Conservation (phyloP, 2,797 vertebrate genomes). For the Gouania willdenowi region DNA sequence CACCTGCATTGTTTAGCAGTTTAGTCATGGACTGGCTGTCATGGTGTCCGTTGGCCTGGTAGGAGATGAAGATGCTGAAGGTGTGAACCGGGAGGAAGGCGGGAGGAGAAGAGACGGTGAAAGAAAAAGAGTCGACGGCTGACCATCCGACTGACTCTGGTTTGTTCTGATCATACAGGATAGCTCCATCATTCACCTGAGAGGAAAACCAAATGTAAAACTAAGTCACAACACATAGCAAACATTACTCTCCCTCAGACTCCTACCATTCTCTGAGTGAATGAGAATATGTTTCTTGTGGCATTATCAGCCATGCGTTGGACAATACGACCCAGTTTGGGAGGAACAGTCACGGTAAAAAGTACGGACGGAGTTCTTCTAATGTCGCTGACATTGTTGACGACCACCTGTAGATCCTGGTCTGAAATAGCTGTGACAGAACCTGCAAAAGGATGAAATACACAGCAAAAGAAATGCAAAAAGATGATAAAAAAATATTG, state of each 20-base stretch:
- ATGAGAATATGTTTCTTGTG: slow-evolving; percentile 70
- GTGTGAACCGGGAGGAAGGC: slow-evolving; percentile 74
- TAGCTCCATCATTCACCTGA: slow-evolving; percentile 77
- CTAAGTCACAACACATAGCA: neutral
- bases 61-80: slow-evolving; percentile 82
- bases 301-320: slow-evolving; percentile 62
- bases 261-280: slow-evolving; percentile 85
- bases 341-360: slow-evolving; percentile 70
- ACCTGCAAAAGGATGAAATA: slow-evolving; percentile 60
- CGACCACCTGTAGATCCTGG: slow-evolving; percentile 77
- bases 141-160: slow-evolving; percentile 72
- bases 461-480: neutral
- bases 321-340: slow-evolving; percentile 79
- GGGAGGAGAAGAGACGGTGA: slow-evolving; percentile 79
- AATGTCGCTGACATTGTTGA: slow-evolving; percentile 67
- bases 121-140: slow-evolving; percentile 78
- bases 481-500: neutral
- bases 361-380: slow-evolving; percentile 75
- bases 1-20: slow-evolving; percentile 52
- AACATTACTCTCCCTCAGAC: neutral
- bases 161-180: slow-evolving; percentile 79
- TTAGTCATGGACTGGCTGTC: too few relatives aligned
- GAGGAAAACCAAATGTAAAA: neutral
- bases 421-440: slow-evolving; percentile 75
- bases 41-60: slow-evolving; percentile 64